Conservation (phyloP, 2,797 vertebrate species). For the Psittacula echo region DNA sequence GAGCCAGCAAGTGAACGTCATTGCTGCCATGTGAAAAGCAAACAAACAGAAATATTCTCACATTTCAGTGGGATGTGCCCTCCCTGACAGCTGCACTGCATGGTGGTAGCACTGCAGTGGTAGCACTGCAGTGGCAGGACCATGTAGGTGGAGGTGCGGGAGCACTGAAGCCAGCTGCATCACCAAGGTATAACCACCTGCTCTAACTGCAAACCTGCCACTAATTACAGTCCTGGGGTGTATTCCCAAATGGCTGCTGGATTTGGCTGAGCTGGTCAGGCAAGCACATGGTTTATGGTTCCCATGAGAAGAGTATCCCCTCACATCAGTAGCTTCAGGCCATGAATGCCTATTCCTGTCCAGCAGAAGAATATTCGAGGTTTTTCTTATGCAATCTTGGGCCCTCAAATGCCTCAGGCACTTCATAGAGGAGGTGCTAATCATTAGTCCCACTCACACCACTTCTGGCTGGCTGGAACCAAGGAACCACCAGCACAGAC, state of each 20-base stretch:
- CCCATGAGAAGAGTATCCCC: not conserved
- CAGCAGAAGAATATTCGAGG: not conserved
- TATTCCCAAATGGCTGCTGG: not conserved
- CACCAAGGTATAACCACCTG: not conserved
- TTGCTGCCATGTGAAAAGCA: rapidly evolving
- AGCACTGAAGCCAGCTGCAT: not conserved
- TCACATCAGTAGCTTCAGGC: not conserved
- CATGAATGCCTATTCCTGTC: not conserved
- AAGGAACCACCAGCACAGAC: not conserved
- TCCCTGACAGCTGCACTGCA: not conserved
- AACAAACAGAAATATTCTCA: not conserved
- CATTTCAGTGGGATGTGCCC: not conserved
- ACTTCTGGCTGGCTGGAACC: not conserved
- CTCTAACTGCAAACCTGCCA: not conserved
- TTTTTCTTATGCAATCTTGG: not conserved
- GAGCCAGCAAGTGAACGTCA: not conserved
- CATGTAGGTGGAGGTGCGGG: rapidly evolving
- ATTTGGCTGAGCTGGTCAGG: rapidly evolving
- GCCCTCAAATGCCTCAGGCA: not conserved
- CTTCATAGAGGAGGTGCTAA: not conserved
- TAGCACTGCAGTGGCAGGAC: not conserved
- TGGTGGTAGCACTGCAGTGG: not conserved
- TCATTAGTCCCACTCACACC: not conserved
- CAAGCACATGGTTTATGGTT: not conserved
- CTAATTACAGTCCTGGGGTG: not conserved